Base-by-base conservation (phyloP, 1,140 invertebrate species). In the Harpegnathos saltator region DNA sequence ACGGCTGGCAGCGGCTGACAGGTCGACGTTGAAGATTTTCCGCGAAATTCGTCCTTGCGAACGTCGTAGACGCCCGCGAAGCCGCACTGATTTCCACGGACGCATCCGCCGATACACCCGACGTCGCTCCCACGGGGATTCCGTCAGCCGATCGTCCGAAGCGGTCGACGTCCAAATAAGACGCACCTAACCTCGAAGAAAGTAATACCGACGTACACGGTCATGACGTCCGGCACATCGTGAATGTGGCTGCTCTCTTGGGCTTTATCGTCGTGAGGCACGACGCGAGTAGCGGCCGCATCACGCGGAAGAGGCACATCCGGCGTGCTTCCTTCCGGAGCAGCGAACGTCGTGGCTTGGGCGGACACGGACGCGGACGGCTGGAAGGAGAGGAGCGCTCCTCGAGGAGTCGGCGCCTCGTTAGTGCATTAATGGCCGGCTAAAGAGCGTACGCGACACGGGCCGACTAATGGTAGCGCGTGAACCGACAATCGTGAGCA, bases 171-270 rank as follows among this genome's bases (percentile, higher is more conserved):
- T 44, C 38, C 38, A 44, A 58, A 7, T 78, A 54, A 48, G 24
- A 78, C 33, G 52, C 33, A 61, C 17, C 26, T 78, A 78, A 78
- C 75, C 75, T 78, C 52, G 38, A 78, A 69, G 17, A 12, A 26
- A 68, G 59, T 24, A n/a, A n/a, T n/a, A n/a, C n/a, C n/a, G n/a
- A 52, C 29, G 11, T 3, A 4, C 4, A 44, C 24, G 19, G 14
- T 52, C 26, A 17, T 75, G n/a, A 63, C 26, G 26, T 24, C 29
- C 15, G 33, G 38, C 4, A 44, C n/a, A 26, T 77, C 22, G 48
- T 69, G 66, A 68, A 69, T 54, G 33, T 33, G 33, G 33, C n/a
- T 19, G 17, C 33, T 63, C 17, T n/a, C 11, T 9, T n/a, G n/a
- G 38, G 7, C 38, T 1, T 15, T 78, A 14, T 56, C 50, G 19